phyloP scores from a whole-genome alignment of 2,797 vertebrate genomes.

The Odontamblyopus rebecca region DNA sequence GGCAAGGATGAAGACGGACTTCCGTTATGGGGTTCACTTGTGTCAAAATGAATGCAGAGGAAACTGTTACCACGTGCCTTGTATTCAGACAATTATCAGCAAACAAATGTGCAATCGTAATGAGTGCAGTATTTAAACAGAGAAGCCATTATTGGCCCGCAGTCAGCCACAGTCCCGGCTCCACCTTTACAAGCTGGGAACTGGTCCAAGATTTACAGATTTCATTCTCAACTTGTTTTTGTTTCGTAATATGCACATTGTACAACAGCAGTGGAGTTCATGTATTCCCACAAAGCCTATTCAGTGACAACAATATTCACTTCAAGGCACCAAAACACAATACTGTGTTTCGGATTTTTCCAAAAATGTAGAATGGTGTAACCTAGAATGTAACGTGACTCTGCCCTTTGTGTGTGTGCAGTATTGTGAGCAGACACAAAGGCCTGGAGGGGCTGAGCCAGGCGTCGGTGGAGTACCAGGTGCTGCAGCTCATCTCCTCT shows the following conservation, averaged over 20 bases:
- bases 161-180: neutral
- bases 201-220: neutral
- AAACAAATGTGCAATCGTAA: neutral
- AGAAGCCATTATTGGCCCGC: neutral
- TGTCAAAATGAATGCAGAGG: neutral
- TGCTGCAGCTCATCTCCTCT: slow-evolving; percentile 89
- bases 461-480: slow-evolving; percentile 90
- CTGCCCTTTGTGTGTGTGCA: slow-evolving; percentile 52
- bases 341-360: neutral
- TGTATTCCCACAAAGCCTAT: neutral
- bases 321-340: neutral
- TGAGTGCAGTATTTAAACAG: neutral
- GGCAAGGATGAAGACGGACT: neutral
- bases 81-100: neutral
- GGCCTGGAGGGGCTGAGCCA: slow-evolving; percentile 87
- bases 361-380: neutral
- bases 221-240: neutral
- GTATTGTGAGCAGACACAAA: slow-evolving; percentile 90
- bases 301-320: neutral
- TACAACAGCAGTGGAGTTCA: neutral
- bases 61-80: neutral
- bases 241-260: neutral
- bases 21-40: neutral
- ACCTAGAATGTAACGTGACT: neutral
- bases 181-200: neutral